Conservation (phyloP, 2,888 invertebrate genomes). For the Synanthedon formicaeformis region DNA sequence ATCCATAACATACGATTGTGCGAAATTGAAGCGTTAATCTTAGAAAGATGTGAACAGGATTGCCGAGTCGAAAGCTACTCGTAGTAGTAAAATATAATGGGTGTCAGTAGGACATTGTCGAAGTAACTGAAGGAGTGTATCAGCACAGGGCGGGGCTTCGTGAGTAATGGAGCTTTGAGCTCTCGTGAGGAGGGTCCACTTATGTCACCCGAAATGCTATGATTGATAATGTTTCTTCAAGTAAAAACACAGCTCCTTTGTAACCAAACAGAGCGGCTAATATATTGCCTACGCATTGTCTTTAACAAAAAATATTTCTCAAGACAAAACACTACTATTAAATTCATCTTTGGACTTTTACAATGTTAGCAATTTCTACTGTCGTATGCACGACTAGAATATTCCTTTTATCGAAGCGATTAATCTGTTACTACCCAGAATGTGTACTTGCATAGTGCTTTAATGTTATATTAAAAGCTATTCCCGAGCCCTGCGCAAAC, state of each 20-base stretch:
- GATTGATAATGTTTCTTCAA: constrained; percentile 59
- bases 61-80: not conserved
- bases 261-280: constrained; percentile 21
- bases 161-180: constrained; percentile 66
- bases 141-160: constrained; percentile 55
- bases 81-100: not conserved
- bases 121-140: constrained; percentile 42
- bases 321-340: not conserved
- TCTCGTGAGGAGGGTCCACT: constrained; percentile 67
- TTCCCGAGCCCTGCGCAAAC: not conserved
- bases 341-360: not conserved
- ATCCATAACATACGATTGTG: not conserved
- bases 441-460: not conserved
- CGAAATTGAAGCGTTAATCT: not conserved
- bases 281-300: constrained; percentile 11
- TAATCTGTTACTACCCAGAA: not conserved
- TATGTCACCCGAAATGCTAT: constrained; percentile 62
- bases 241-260: constrained; percentile 56
- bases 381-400: not conserved
- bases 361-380: not conserved
- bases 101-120: constrained; percentile 26
- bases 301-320: not conserved
- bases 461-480: not conserved
- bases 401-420: not conserved
- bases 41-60: not conserved